A percentile compares a stretch with the other conserved stretches of the same genome.
These are phyloP conservation scores for Drosophila novamexicana DNA, from an alignment of 1,140 invertebrate genomes.

Conservation along the genomic window DNA sequence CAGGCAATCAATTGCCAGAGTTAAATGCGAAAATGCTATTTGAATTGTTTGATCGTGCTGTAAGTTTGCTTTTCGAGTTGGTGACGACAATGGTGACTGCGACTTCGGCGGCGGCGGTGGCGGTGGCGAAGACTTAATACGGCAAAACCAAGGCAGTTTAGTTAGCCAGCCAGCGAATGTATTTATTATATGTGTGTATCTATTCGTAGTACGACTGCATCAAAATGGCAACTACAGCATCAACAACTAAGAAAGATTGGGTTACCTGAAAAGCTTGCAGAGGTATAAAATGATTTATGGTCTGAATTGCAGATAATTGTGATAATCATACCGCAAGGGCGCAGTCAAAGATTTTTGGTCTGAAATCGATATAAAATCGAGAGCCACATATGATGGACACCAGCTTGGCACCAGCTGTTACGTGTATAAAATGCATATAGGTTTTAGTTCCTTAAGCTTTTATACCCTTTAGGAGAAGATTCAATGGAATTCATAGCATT, in stretches of 20 bases:
- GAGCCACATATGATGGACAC: constrained; percentile 20
- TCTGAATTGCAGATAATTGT: constrained; percentile 84
- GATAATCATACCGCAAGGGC: constrained; percentile 83
- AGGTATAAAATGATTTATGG: constrained; percentile 83
- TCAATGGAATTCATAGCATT: neutral
- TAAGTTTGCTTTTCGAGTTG: constrained; percentile 69
- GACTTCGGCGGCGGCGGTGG: constrained; percentile 5
- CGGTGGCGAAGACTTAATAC: constrained; percentile 49
- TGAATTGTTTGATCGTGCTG: constrained; percentile 78
- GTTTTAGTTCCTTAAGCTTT: constrained; percentile 8
- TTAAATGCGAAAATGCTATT: constrained; percentile 45
- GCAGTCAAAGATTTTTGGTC: constrained; percentile 57
- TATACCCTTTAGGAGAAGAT: constrained; percentile 7
- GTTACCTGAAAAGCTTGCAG: constrained; percentile 74
- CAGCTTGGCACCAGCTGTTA: constrained; percentile 8
- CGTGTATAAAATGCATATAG: constrained; percentile 63
- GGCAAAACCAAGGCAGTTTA: constrained; percentile 21
- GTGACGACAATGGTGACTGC: constrained; percentile 57
- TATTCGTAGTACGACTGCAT: constrained; percentile 72
- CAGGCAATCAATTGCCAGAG: constrained; percentile 61
- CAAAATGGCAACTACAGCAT: constrained; percentile 41
- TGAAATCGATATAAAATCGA: constrained; percentile 71
- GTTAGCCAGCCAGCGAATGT: constrained; percentile 48
- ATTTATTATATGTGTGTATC: constrained; percentile 66
- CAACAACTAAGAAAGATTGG: constrained; percentile 55